Conservation (phyloP, 1,140 invertebrate genomes). For the Samia ricini region DNA sequence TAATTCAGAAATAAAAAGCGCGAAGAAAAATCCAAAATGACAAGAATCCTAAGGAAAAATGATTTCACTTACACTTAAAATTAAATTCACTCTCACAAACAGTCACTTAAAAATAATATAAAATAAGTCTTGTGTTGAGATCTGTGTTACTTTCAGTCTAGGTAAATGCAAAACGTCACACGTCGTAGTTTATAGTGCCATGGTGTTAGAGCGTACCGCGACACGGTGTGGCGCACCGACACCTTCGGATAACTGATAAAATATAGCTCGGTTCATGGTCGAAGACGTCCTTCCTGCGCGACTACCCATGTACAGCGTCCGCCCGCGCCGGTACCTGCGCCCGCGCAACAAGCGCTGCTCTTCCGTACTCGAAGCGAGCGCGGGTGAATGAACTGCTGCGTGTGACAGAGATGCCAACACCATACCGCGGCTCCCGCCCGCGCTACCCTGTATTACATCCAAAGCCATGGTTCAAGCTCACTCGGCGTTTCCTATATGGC, state of each 20-base stretch:
- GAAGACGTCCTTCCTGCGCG: slow-evolving; percentile 62
- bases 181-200: slow-evolving; percentile 47
- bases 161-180: slow-evolving; percentile 40
- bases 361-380: slow-evolving; percentile 52
- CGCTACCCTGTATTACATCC: slow-evolving; percentile 28
- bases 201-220: slow-evolving; percentile 43
- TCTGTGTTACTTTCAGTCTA: slow-evolving; percentile 73
- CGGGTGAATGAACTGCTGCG: slow-evolving; percentile 72
- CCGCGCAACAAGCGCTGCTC: slow-evolving; percentile 38
- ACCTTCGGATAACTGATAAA: slow-evolving; percentile 72
- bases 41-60: slow-evolving; percentile 45
- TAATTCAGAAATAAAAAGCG: slow-evolving; percentile 23
- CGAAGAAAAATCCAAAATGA: slow-evolving; percentile 56
- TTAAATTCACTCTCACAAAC: slow-evolving; percentile 56
- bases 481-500: slow-evolving; percentile 24
- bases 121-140: slow-evolving; percentile 74
- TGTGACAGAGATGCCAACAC: slow-evolving; percentile 45
- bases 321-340: slow-evolving; percentile 53
- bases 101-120: slow-evolving; percentile 64
- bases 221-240: slow-evolving; percentile 60
- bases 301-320: slow-evolving; percentile 37
- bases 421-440: slow-evolving; percentile 15
- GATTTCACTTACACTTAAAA: slow-evolving; percentile 64
- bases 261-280: slow-evolving; percentile 64
- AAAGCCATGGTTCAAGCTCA: slow-evolving; percentile 64